Conservation (phyloP, 2,797 vertebrate species). For the Lemur catta region DNA sequence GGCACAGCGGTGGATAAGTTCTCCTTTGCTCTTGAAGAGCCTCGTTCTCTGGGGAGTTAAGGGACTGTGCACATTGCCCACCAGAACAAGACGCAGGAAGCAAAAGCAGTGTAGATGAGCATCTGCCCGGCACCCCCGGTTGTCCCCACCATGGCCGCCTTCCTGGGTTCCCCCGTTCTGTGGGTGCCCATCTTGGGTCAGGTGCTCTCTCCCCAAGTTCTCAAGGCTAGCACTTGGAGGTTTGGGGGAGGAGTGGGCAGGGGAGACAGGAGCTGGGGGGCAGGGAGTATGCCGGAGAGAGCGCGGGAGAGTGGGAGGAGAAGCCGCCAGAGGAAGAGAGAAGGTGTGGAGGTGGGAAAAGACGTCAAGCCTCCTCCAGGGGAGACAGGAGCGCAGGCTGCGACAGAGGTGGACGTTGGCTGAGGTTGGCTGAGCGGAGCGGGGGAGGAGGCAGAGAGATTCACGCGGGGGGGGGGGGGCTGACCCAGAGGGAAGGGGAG, state of each 20-base stretch:
- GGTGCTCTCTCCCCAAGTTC: background rate
- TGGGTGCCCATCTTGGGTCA: background rate
- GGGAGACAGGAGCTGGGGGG: background rate
- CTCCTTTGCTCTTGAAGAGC: background rate
- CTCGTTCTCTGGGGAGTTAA: background rate
- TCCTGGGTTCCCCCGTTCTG: background rate
- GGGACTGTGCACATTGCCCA: background rate
- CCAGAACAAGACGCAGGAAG: background rate
- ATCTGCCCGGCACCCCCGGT: background rate
- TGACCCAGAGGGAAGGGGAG: background rate
- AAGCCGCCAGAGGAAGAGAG: background rate
- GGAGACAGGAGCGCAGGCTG: background rate
- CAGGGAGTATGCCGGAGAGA: background rate
- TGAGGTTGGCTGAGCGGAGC: accelerated
- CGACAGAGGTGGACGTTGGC: background rate
- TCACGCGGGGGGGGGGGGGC: no score
- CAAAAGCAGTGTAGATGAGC: background rate
- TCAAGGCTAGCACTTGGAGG: background rate
- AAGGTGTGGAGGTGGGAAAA: background rate
- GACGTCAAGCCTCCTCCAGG: background rate
- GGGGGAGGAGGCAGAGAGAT: background rate
- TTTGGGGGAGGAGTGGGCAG: background rate
- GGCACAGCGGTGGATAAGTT: background rate
- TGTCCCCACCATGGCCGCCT: background rate
- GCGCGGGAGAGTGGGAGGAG: background rate